Evolutionary conservation across 2,113 vertebrate species (phyloP), one percentile per base, ranked within the genome.

Genomic region (Caracal caracal): DNA sequence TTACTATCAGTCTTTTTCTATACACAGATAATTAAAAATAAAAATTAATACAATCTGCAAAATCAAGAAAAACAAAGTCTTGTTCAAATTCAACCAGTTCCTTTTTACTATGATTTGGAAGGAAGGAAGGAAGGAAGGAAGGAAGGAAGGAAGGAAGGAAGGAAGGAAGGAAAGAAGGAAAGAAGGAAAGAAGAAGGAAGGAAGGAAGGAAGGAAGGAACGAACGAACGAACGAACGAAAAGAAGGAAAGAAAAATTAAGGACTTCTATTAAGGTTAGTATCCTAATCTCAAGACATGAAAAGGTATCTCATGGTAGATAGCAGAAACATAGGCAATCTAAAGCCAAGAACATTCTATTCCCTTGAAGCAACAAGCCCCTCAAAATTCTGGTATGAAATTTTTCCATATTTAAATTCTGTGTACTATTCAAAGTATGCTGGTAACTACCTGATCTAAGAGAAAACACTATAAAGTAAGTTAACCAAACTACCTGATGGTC

Each of bases 1-100:
- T 22, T 65, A 73, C 28, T 56, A 89, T 16, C 53, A 92, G 56
- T 56, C 78, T 89, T 94, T 43, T 89, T 71, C 80, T 53, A 96
- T 2, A 68, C 8, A 70, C 1, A 51, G 30, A 88, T 3, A 53
- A 90, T 30, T 68, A 59, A 30, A 93, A 85, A 47, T 68, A 81
- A 75, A 80, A 93, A 95, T 83, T 35, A 35, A 88, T 15, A 73
- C 37, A 82, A 89, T 47, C 24, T 79, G 12, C 0, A 78, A 93
- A 90, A 75, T 37, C 24, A 90, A 61, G n/a, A 75, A 79, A 70
- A 75, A 73, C n/a, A 56, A 66, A 83, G 24, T 70, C 33, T 89
- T 71, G 35, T 40, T 89, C 70, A 93, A 88, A 92, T 84, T 70
- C 51, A 94, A 49, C 37, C 16, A 35, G 73, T 33, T 84, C 40